phyloP scores from a whole-genome alignment of 2,888 invertebrate species.

The Steinernema carpocapsae region DNA sequence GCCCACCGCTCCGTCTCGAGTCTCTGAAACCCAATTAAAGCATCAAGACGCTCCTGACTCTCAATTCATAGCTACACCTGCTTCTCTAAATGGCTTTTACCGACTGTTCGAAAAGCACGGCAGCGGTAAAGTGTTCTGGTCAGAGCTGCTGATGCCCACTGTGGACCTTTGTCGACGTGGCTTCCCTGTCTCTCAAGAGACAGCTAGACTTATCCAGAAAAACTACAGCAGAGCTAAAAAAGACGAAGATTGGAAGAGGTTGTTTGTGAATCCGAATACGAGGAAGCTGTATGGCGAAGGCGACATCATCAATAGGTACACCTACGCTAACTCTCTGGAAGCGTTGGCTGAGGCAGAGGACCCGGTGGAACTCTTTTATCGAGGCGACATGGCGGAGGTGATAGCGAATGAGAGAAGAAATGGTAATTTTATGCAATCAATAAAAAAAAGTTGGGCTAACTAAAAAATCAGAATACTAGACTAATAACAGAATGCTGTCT shows the following conservation, averaged over 20 bases:
- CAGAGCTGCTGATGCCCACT: neutral
- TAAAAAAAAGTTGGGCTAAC: no score
- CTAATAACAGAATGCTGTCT: no score
- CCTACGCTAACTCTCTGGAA: neutral
- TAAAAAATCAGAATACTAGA: neutral
- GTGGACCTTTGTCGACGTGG: neutral
- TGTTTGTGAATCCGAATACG: neutral
- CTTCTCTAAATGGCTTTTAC: neutral
- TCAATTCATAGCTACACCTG: neutral
- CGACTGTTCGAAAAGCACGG: neutral
- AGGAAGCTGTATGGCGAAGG: neutral
- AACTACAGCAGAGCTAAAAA: neutral
- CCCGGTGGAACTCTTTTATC: constrained; percentile 11
- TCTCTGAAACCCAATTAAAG: neutral
- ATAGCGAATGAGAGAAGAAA: neutral
- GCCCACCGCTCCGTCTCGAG: neutral
- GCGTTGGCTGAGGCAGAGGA: constrained; percentile 20
- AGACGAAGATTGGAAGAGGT: neutral
- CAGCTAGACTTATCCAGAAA: neutral
- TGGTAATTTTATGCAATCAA: neutral
- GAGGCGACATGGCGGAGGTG: constrained; percentile 1
- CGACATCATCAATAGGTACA: constrained; percentile 3
- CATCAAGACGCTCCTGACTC: neutral
- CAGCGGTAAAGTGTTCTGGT: constrained; percentile 20
- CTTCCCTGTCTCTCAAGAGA: neutral